Evolutionary conservation across 1,140 invertebrate genomes (phyloP).

Genomic region (Thaumetopoea pityocampa): DNA sequence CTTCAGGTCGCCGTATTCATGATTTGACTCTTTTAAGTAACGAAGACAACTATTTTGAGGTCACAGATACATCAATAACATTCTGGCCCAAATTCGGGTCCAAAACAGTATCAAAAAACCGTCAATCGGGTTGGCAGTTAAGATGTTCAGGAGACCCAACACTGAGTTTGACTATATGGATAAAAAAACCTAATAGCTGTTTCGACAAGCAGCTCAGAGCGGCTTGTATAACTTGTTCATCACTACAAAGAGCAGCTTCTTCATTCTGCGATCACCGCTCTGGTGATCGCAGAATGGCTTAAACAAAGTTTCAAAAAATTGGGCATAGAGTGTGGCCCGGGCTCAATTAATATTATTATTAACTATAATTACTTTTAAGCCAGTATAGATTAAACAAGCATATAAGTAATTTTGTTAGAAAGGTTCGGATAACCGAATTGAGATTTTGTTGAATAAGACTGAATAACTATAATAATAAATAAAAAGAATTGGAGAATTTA

Average conservation of each 20-base stretch:
- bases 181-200: conserved; percentile 4
- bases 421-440: conserved; percentile 24
- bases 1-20: conserved; percentile 39
- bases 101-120: conserved; percentile 7
- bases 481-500: too few relatives aligned
- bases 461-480: too few relatives aligned
- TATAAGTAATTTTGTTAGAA: conserved; percentile 31
- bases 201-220: conserved; percentile 1
- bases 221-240: conserved; percentile 21
- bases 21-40: conserved; percentile 37
- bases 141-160: not conserved
- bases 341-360: conserved; percentile 35
- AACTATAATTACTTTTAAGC: conserved; percentile 28
- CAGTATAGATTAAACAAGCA: conserved; percentile 31
- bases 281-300: conserved; percentile 34
- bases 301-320: conserved; percentile 25
- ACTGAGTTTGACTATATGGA: conserved; percentile 5
- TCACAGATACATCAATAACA: conserved; percentile 2
- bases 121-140: conserved; percentile 18
- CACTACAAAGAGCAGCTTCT: conserved; percentile 16
- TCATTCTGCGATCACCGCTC: conserved; percentile 24
- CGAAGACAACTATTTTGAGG: conserved; percentile 3
- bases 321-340: conserved; percentile 27
- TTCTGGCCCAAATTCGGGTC: conserved; percentile 24
- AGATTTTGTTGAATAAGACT: too few relatives aligned